Conservation (phyloP, 2,797 vertebrate genomes). For the Babyrousa celebensis region DNA sequence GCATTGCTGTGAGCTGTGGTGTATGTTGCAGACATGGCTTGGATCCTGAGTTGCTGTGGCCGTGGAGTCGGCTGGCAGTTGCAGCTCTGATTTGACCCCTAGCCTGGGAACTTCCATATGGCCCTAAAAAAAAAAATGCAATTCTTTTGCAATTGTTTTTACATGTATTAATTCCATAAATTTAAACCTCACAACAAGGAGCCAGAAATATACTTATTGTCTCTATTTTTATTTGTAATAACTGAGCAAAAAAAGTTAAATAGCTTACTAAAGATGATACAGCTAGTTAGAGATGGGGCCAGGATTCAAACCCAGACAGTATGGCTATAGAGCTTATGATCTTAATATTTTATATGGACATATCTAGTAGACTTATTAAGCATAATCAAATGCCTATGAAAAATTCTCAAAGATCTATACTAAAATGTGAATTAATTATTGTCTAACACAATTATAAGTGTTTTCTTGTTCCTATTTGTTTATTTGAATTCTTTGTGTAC, state of each 20-base stretch:
- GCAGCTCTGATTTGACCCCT: too few relatives aligned
- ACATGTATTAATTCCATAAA: not conserved
- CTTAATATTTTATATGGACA: not conserved
- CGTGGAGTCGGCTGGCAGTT: too few relatives aligned
- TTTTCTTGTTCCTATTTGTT: not conserved
- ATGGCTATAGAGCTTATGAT: not conserved
- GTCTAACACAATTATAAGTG: not conserved
- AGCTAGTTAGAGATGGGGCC: not conserved
- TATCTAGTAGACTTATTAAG: not conserved
- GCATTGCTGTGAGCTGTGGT: too few relatives aligned
- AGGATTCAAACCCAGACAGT: not conserved
- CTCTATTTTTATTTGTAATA: not conserved
- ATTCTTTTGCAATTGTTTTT: not conserved
- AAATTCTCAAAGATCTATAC: not conserved
- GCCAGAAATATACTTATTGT: not conserved
- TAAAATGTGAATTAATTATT: not conserved
- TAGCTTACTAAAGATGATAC: not conserved
- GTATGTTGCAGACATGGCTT: too few relatives aligned
- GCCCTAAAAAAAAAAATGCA: not conserved
- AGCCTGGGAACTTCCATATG: too few relatives aligned
- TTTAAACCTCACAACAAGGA: not conserved
- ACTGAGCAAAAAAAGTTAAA: not conserved
- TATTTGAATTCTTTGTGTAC: not conserved
- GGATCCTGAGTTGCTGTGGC: too few relatives aligned
- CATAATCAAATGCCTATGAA: slow-evolving; percentile 11